Conservation (phyloP, 2,113 vertebrate genomes). For the Nycticorax nycticorax region DNA sequence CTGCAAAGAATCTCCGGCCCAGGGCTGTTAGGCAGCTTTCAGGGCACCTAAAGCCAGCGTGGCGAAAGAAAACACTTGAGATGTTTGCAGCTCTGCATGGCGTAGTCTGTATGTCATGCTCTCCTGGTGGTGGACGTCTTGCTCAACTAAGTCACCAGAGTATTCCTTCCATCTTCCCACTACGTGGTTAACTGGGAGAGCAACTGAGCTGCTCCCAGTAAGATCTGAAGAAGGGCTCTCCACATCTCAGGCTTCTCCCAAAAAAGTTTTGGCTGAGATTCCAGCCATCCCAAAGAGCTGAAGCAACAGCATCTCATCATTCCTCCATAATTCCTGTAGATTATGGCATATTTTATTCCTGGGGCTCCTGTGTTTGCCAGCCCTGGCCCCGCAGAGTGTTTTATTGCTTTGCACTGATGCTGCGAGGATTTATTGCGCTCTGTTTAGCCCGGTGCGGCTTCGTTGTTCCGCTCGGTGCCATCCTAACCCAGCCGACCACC, state of each 20-base stretch:
- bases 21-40: background rate
- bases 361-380: background rate
- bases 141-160: too few species aligned
- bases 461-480: background rate
- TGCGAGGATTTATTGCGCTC: background rate
- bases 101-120: background rate
- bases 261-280: background rate
- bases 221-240: background rate
- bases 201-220: background rate
- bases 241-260: background rate
- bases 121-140: background rate
- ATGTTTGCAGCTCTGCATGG: background rate
- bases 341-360: background rate
- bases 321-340: background rate
- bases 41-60: background rate
- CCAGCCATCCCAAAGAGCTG: background rate
- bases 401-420: background rate
- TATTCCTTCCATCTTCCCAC: background rate
- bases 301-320: background rate
- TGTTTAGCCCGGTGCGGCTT: background rate
- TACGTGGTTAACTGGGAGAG: background rate
- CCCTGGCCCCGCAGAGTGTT: background rate
- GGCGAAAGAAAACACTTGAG: background rate
- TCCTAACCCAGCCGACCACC: background rate
- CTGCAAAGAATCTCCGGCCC: background rate